Percentiles rank a stretch among this genome's conserved stretches.
Conservation (phyloP, 1,140 invertebrate genomes). For the Liolophura sinensis region DNA sequence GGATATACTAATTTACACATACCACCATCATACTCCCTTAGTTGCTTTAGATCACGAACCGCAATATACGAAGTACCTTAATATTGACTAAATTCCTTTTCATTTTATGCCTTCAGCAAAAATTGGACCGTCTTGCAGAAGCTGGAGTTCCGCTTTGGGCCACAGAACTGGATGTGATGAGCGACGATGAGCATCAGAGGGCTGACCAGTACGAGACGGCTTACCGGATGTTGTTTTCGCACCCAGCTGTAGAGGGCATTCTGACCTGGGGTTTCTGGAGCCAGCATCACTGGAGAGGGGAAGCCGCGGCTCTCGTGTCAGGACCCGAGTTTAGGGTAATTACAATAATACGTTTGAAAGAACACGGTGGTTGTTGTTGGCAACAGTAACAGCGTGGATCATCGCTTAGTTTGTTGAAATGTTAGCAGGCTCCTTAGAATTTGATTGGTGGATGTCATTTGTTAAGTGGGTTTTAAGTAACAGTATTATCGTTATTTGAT, state of each 20-base stretch:
- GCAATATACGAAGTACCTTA: too few relatives aligned
- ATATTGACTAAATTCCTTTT: too few relatives aligned
- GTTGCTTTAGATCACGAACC: too few relatives aligned
- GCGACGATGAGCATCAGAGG: conserved; percentile 9
- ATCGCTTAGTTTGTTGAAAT: too few relatives aligned
- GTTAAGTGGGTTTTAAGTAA: too few relatives aligned
- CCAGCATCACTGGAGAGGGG: not conserved
- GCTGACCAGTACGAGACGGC: conserved; percentile 19
- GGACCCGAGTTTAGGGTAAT: conserved; percentile 2
- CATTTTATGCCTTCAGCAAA: conserved; percentile 13
- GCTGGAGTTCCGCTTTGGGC: conserved; percentile 38
- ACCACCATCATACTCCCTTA: too few relatives aligned
- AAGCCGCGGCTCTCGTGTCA: conserved; percentile 6
- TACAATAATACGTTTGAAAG: too few relatives aligned
- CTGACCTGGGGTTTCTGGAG: conserved; percentile 26
- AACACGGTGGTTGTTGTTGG: not conserved
- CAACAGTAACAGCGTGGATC: not conserved
- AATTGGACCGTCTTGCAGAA: conserved; percentile 32
- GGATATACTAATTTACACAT: too few relatives aligned
- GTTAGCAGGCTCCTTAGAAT: too few relatives aligned
- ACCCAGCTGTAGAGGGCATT: conserved; percentile 21
- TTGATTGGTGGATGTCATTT: too few relatives aligned
- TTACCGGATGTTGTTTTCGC: conserved; percentile 14
- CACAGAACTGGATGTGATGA: conserved; percentile 21
- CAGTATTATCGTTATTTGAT: too few relatives aligned